phyloP scores from a whole-genome alignment of 2,113 vertebrate species.

The Poeciliopsis turrubarensis region DNA sequence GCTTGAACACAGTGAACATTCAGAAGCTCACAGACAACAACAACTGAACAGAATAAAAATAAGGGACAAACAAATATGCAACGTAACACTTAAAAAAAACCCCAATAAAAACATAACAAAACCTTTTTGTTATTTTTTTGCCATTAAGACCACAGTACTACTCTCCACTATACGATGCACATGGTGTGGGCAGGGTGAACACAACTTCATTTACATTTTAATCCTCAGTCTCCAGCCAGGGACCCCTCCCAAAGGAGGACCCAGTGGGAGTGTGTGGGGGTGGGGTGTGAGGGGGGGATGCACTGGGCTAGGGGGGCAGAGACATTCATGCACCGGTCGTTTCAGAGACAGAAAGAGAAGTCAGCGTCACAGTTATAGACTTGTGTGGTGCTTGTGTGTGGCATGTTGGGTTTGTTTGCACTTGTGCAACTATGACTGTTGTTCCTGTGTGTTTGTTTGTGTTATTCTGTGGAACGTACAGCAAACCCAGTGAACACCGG shows the following conservation, averaged over 20 bases:
- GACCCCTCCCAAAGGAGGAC: conserved; percentile 83
- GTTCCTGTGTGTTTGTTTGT: conserved; percentile 4
- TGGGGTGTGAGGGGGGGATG: conserved; percentile 58
- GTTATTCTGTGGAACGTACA: conserved; percentile 35
- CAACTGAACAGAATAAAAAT: conserved; percentile 52
- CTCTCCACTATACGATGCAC: conserved; percentile 80
- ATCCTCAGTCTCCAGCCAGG: conserved; percentile 81
- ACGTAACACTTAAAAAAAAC: conserved; percentile 55
- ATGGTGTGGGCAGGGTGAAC: conserved; percentile 78
- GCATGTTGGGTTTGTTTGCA: conserved; percentile 1
- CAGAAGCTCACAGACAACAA: conserved; percentile 55
- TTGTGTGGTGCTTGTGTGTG: conserved; percentile 1
- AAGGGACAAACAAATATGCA: conserved; percentile 48
- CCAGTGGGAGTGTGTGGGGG: conserved; percentile 74
- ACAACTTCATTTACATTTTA: conserved; percentile 80
- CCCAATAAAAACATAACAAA: too few relatives aligned
- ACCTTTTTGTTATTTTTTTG: conserved; percentile 24
- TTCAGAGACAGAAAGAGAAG: conserved; percentile 63
- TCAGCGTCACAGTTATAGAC: conserved; percentile 4
- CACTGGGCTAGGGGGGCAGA: conserved; percentile 84
- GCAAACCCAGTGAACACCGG: conserved; percentile 53
- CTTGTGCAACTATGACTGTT: conserved; percentile 24
- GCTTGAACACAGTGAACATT: conserved; percentile 44
- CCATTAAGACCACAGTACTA: conserved; percentile 70
- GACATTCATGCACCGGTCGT: conserved; percentile 75